Evolutionary conservation across 2,797 vertebrate genomes (phyloP), one percentile per base, ranked within the genome.

Genomic region (Crypturellus tataupa): DNA sequence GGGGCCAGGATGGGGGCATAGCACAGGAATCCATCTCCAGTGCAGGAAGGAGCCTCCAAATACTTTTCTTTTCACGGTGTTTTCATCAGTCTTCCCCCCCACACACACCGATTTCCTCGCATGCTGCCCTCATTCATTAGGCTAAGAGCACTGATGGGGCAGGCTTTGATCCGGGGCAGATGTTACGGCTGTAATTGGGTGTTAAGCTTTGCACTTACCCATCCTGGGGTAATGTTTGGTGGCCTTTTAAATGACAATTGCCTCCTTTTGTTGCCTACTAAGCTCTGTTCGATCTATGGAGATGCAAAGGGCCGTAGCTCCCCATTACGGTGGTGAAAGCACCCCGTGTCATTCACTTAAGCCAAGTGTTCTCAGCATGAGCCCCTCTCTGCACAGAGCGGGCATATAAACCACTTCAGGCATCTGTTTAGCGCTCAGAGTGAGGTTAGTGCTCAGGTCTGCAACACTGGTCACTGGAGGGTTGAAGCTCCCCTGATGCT

Each of bases 301-400:
- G 55, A 56, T n/a, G 31, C 55, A 56, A 56, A 56, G 10, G 18
- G 53, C 53, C 6, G 53, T n/a, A n/a, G 10, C 55, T 56, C 10
- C 10, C 31, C 55, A 20, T 56, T 56, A 37, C 60, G 44, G 24
- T 5, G 44, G 19, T 20, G 65, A 53, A 44, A 49, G 27, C 46
- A 17, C n/a, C 6, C 20, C 0, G 9, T 49, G 47, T 23, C 29
- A 4, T 79, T 51, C 2, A 16, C 47, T 83, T 24, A 18, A 19
- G 15, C 0, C 55, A n/a, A 1, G 21, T 24, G 7, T 58, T 46
- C 24, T 0, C 3, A 11, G 35, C 0, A 2, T 27, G 53, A 64
- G 63, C 42, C 40, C 29, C 42, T 68, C 53, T 53, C 60, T 0
- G 2, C 60, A 11, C 12, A 17, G 53, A 35, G 39, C 4, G 0